Evolutionary conservation across 2,797 vertebrate species (phyloP).

Genomic region (Sebastes oblongus): DNA sequence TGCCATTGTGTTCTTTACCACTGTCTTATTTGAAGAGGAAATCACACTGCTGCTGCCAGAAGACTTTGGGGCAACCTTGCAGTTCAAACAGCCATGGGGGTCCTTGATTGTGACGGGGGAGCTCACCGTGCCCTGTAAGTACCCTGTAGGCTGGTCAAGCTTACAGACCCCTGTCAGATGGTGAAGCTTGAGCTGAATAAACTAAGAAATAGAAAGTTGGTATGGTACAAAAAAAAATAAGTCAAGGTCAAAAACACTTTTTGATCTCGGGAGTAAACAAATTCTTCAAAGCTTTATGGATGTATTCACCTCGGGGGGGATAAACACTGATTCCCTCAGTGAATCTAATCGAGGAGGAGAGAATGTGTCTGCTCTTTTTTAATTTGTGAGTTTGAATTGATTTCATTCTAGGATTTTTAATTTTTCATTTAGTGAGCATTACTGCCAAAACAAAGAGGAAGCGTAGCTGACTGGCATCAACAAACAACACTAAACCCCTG

Average conservation of each 20-base stretch:
- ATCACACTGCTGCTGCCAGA: background rate
- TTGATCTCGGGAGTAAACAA: slow-evolving; percentile 9
- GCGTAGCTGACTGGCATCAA: background rate
- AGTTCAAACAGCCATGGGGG: background rate
- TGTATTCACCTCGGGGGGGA: background rate
- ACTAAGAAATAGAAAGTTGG: background rate
- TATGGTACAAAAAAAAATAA: background rate
- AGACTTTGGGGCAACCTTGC: background rate
- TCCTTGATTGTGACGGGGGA: background rate
- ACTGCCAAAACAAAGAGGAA: background rate
- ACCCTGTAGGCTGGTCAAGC: background rate
- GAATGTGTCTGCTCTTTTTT: background rate
- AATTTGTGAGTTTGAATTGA: slow-evolving; percentile 3
- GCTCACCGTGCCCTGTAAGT: background rate
- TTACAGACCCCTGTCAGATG: background rate
- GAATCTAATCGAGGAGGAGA: background rate
- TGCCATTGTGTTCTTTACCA: background rate
- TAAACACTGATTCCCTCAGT: background rate
- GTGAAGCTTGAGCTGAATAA: background rate
- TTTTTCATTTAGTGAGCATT: background rate
- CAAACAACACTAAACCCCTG: background rate
- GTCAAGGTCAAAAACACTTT: background rate
- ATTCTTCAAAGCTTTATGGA: background rate
- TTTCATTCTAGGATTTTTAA: slow-evolving; percentile 5
- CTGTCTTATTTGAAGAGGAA: background rate